phyloP scores from a whole-genome alignment of 2,888 invertebrate species.

The Branchipolynoe longqiensis region DNA sequence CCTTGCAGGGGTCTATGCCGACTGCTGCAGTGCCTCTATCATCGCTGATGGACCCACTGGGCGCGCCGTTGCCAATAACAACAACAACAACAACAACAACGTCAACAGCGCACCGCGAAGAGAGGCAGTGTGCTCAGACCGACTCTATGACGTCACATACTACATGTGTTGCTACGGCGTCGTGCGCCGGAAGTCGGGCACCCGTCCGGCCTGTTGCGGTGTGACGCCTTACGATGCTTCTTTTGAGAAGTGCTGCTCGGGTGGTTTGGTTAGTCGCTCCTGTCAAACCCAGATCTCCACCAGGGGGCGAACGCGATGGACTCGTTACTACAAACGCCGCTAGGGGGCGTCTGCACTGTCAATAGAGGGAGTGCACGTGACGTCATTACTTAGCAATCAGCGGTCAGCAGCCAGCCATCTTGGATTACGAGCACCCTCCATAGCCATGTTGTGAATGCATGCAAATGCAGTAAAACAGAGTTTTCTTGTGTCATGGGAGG shows the following conservation, averaged over 20 bases:
- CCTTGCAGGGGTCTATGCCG: conserved; percentile 8
- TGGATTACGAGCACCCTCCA: too few species aligned
- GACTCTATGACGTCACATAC: conserved; percentile 59
- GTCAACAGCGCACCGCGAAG: neutral
- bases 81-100: neutral
- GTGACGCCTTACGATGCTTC: conserved; percentile 30
- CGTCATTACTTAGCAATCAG: too few species aligned
- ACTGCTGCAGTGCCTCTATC: neutral
- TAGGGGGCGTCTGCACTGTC: neutral
- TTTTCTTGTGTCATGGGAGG: too few species aligned
- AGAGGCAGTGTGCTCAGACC: conserved; percentile 45
- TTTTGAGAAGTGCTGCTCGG: conserved; percentile 36
- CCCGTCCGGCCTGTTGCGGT: conserved; percentile 54
- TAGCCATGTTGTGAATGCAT: too few species aligned
- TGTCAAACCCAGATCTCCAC: neutral
- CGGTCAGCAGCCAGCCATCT: too few species aligned
- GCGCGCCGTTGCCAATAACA: neutral
- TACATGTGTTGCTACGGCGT: conserved; percentile 59
- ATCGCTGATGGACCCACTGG: neutral
- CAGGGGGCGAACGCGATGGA: neutral
- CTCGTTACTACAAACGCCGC: neutral
- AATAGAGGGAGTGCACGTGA: too few species aligned
- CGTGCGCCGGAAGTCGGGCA: conserved; percentile 27
- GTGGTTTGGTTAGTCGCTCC: neutral
- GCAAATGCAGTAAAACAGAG: too few species aligned